Base-by-base conservation (phyloP, 2,888 invertebrate genomes). In the Thalpophila matura region DNA sequence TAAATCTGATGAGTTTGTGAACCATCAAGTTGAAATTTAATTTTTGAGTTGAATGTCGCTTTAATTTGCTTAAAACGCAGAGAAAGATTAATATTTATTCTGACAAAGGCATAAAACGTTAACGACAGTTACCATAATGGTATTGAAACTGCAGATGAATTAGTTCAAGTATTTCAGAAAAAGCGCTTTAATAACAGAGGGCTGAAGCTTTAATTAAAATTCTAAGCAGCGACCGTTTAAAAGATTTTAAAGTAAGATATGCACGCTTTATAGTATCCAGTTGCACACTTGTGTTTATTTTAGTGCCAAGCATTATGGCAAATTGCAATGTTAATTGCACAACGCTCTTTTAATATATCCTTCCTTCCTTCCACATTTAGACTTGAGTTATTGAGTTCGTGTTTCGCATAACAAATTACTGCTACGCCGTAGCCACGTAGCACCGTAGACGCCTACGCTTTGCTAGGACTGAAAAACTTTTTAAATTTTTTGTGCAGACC, bases 351-450 rank as follows among this genome's bases (percentile, higher is more conserved):
- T 87, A 88, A 89, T 89, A 89, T 86, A 88, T 89, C 83, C 83
- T 80, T 70, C 77, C 77, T 79, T 79, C 80, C 81, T 84, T 77
- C 80, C 79, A 83, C 77, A 78, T 80, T 79, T 81, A 80, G 81
- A 74, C 86, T 85, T 90, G 88, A 91, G 86, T 89, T 91, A 91
- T 90, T 86, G 85, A 83, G 78, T 87, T 84, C 89, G 91, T 89
- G 91, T 86, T 80, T 80, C 70, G 90, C 85, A 87, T 90, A 85
- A 84, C 83, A 86, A 88, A 86, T 85, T 72, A 80, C 83, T 79
- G 83, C 84, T 83, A 74, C 78, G 79, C 79, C 83, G 86, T 86
- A 83, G 83, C 82, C 59, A 63, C 82, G 83, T 85, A 84, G 80
- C 78, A n/a, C 55, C 66, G 78, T 81, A 84, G 79, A 50, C 75